Evolutionary conservation across 2,888 invertebrate genomes (phyloP).

Genomic region (Drosophila cracens): DNA sequence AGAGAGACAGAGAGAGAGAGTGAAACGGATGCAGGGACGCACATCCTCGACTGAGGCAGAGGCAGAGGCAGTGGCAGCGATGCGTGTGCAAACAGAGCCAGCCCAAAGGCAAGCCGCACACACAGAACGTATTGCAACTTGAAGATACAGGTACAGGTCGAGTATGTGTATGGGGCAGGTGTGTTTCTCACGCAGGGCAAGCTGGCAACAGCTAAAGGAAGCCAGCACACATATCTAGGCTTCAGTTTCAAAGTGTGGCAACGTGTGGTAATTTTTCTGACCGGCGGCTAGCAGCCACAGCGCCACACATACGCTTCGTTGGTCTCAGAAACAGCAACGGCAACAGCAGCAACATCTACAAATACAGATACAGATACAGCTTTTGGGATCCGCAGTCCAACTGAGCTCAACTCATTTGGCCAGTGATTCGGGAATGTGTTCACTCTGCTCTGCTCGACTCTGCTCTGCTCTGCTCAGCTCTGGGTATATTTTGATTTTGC

Average conservation of each 20-base stretch:
- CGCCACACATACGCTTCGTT: conserved; percentile 67
- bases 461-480: conserved; percentile 30
- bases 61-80: conserved; percentile 43
- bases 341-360: background rate
- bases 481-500: conserved; percentile 19
- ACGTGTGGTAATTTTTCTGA: conserved; percentile 66
- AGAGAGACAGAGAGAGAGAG: background rate
- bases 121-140: conserved; percentile 51
- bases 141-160: conserved; percentile 68
- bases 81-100: conserved; percentile 66
- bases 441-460: conserved; percentile 24
- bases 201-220: conserved; percentile 28
- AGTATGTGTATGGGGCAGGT: conserved; percentile 61
- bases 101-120: conserved; percentile 55
- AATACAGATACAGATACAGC: conserved; percentile 13
- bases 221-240: conserved; percentile 40
- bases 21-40: conserved; percentile 1
- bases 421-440: conserved; percentile 67
- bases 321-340: conserved; percentile 18
- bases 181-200: conserved; percentile 78
- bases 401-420: conserved; percentile 49
- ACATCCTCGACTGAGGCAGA: conserved; percentile 18
- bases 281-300: conserved; percentile 57
- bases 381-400: conserved; percentile 14
- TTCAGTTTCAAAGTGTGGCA: conserved; percentile 75